Evolutionary conservation across 2,797 vertebrate species (phyloP).

Genomic region (Enteromius viviparus): DNA sequence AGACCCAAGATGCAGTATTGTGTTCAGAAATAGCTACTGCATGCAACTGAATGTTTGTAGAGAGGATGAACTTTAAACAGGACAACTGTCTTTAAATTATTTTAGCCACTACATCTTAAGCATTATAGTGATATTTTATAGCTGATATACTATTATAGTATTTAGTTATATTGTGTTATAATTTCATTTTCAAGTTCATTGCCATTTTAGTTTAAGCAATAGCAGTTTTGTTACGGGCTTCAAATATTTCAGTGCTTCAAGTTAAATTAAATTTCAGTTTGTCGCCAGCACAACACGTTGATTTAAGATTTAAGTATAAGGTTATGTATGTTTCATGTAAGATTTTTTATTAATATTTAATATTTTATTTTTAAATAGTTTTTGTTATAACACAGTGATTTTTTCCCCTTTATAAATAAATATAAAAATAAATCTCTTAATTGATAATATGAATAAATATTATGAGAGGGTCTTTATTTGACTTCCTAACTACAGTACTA

Average conservation of each 20-base stretch:
- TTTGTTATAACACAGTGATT: not conserved
- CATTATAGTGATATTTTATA: not conserved
- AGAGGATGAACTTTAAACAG: not conserved
- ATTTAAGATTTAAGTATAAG: not conserved
- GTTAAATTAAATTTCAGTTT: not conserved
- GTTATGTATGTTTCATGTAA: not conserved
- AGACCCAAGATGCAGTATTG: not conserved
- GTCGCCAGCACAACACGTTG: not conserved
- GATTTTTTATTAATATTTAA: not conserved
- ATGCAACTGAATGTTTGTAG: not conserved
- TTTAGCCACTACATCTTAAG: not conserved
- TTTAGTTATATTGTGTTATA: not conserved
- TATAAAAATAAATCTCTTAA: not conserved
- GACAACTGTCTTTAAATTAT: not conserved
- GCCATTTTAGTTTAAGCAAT: not conserved
- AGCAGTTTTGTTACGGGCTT: not conserved
- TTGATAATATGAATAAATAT: no score
- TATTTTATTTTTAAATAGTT: not conserved
- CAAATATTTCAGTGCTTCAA: not conserved
- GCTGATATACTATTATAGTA: not conserved
- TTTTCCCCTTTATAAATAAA: no score
- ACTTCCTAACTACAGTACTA: no score
- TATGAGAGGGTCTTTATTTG: no score
- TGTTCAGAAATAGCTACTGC: not conserved
- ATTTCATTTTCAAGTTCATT: not conserved